Conservation (phyloP, 2,113 vertebrate species). For the Stercorarius parasiticus region DNA sequence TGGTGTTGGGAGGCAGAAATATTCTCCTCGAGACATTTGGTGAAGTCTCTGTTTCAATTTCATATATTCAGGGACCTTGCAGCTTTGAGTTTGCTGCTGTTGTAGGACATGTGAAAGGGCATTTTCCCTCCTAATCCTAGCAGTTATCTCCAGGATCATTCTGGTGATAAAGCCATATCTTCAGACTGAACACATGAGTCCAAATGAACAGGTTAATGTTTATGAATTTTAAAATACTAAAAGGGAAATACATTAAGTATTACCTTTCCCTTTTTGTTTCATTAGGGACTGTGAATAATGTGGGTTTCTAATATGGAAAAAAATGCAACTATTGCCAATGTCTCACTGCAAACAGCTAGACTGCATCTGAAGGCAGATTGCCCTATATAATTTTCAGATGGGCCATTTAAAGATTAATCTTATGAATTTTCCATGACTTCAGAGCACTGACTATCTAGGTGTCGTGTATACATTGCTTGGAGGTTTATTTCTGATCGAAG, state of each 20-base stretch:
- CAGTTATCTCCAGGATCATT: not conserved
- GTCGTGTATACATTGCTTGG: not conserved
- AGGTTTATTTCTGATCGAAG: not conserved
- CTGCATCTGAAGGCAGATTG: not conserved
- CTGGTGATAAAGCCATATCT: not conserved
- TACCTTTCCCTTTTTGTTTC: not conserved
- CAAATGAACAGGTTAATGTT: not conserved
- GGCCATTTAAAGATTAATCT: constrained; percentile 21
- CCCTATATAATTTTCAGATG: not conserved
- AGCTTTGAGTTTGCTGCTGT: not conserved
- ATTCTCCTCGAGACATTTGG: not conserved
- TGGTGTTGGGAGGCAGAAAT: not conserved
- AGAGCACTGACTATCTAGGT: not conserved
- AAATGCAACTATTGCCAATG: not conserved
- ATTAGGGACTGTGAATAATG: not conserved
- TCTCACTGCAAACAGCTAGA: constrained; percentile 17
- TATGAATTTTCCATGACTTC: constrained; percentile 28
- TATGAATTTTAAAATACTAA: not conserved
- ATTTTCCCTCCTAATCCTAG: not conserved
- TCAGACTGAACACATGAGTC: not conserved
- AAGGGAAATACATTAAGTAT: not conserved
- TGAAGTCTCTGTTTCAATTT: not conserved
- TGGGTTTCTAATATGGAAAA: not conserved
- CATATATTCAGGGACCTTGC: not conserved
- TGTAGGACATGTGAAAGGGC: not conserved